A percentile compares a stretch with the other conserved stretches of the same genome.
phyloP scores from a whole-genome alignment of 2,113 vertebrate species.

The Scomber scombrus region DNA sequence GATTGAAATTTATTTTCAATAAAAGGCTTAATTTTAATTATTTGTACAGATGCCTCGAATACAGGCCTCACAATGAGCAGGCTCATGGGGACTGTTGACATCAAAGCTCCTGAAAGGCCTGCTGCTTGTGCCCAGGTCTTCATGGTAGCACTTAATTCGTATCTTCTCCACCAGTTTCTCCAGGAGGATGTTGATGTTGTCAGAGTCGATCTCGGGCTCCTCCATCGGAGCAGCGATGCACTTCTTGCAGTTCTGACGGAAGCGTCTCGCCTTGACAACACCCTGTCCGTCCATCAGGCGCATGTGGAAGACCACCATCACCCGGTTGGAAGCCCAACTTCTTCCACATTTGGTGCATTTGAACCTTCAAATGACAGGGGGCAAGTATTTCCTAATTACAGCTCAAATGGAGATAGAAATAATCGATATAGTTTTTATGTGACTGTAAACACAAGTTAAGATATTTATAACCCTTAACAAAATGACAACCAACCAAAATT shows the following conservation, averaged over 20 bases:
- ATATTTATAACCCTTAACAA: no score
- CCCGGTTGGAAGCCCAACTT: conserved; percentile 83
- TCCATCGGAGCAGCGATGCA: conserved; percentile 65
- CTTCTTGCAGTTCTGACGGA: conserved; percentile 83
- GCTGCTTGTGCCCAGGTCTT: conserved; percentile 28
- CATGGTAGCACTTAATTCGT: conserved; percentile 82
- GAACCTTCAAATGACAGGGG: conserved; percentile 79
- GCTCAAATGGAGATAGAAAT: not conserved
- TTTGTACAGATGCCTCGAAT: conserved; percentile 65
- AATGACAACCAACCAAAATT: no score
- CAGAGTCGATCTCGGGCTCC: conserved; percentile 69
- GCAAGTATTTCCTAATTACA: not conserved
- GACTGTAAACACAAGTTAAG: no score
- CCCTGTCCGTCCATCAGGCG: not conserved
- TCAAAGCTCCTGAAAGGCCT: conserved; percentile 4
- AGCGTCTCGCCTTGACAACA: conserved; percentile 71
- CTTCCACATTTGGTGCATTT: conserved; percentile 82
- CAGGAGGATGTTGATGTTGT: conserved; percentile 82
- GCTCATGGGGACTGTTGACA: conserved; percentile 79
- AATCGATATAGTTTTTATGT: no score
- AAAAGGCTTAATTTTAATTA: not conserved
- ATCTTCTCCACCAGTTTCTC: conserved; percentile 87
- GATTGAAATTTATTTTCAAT: no score
- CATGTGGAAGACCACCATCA: conserved; percentile 82
- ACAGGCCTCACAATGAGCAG: conserved; percentile 74